Base-by-base conservation (phyloP, 2,888 invertebrate species). In the Sacculina carcini region DNA sequence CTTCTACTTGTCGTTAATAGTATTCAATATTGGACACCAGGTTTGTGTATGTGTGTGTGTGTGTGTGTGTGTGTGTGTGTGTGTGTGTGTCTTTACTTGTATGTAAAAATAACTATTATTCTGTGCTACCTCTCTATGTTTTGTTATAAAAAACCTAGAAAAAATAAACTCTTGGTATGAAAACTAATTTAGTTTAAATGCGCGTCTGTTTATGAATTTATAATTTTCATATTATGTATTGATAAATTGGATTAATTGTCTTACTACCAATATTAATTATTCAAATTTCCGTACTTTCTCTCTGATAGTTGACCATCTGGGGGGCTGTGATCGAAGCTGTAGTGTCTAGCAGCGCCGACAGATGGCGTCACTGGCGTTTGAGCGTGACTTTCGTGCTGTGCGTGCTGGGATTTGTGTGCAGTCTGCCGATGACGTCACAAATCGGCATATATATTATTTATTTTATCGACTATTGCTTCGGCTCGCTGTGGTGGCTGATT, bases 21-120 rank as follows among this genome's bases (percentile, higher is more conserved):
- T 83, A 60, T 84, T 89, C 62, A 87, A 86, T 1, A 73, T 89
- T 53, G 83, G 82, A 5, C 87, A 87, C 60, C 79, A 86, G 67
- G 72, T 72, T 29, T 5, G 23, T 16, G 9, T 16, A 28, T 26
- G 6, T 26, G 7, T 23, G 21, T 5, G 31, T 12, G 23, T 6
- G 9, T 31, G 19, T 31, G n/a, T 19, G 14, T 48, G n/a, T 16
- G 14, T 19, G 5, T 21, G 26, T 47, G 47, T 14, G 7, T 14
- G n/a, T 16, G n/a, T n/a, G n/a, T n/a, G n/a, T n/a, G n/a, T n/a
- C n/a, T n/a, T n/a, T n/a, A n/a, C n/a, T n/a, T n/a, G 10, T 4
- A 47, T 12, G 12, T 5, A 29, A 31, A 5, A 36, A 16, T 21
- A 29, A 26, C 42, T 32, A 23, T 16, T 40, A 24, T 14, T 23